Evolutionary conservation across 2,888 invertebrate species (phyloP).

Genomic region (Entomobrya multifasciata): DNA sequence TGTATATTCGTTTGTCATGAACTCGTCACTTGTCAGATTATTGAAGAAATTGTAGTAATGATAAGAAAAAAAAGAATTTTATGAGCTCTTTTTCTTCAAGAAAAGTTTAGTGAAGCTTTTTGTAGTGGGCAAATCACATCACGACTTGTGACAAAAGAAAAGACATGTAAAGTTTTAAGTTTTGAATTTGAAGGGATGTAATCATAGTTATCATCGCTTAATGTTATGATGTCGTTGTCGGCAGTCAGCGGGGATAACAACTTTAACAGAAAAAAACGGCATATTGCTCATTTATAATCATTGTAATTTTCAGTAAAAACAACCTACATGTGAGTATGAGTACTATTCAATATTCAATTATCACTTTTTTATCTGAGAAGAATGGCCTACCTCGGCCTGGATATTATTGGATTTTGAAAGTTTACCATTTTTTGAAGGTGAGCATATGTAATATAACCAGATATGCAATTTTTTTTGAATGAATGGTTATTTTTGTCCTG

Average conservation of each 20-base stretch:
- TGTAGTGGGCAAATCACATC: conserved; percentile 48
- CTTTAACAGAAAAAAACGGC: too few species aligned
- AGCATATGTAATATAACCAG: too few species aligned
- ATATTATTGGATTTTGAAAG: neutral
- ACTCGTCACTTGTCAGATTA: conserved; percentile 29
- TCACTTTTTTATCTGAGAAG: neutral
- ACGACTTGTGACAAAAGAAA: conserved; percentile 26
- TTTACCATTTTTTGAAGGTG: neutral
- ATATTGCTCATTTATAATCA: too few species aligned
- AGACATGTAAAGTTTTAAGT: neutral
- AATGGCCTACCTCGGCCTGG: conserved; percentile 37
- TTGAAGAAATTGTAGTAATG: neutral
- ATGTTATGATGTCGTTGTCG: neutral
- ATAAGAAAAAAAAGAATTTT: neutral
- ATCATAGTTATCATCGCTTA: neutral
- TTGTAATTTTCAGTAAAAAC: neutral
- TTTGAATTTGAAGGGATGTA: neutral
- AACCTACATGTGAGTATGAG: neutral
- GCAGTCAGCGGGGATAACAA: too few species aligned
- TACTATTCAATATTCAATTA: conserved; percentile 3
- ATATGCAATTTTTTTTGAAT: neutral
- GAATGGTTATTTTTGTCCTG: too few species aligned
- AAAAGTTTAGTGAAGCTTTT: too few species aligned
- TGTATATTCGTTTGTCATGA: conserved; percentile 7
- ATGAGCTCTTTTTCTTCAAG: neutral